Conservation (phyloP, 2,888 invertebrate genomes). For the Tenthredo mesomela region DNA sequence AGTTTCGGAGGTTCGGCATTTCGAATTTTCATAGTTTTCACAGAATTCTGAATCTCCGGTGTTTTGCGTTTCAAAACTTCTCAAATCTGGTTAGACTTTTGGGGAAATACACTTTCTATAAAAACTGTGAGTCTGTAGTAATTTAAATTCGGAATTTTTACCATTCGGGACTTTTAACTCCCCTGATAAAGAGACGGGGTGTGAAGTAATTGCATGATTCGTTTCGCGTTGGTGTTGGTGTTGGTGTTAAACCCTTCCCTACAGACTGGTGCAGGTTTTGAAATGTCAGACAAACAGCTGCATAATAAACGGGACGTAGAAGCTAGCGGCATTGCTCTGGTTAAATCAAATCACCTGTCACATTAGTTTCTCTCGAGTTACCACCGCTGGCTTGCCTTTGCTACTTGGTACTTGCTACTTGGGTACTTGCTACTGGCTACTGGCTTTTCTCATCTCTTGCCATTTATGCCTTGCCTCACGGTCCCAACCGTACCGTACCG, state of each 20-base stretch:
- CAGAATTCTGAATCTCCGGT: too few species aligned
- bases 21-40: too few species aligned
- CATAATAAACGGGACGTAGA: constrained; percentile 52
- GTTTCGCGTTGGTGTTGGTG: constrained; percentile 28
- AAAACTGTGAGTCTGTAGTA: too few species aligned
- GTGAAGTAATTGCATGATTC: constrained; percentile 41
- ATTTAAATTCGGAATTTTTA: too few species aligned
- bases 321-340: constrained; percentile 46
- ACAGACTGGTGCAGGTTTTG: constrained; percentile 28
- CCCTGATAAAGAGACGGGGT: background rate
- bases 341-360: constrained; percentile 54
- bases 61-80: too few species aligned
- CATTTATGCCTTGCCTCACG: constrained; percentile 6
- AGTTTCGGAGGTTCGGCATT: too few species aligned
- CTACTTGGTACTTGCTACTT: background rate
- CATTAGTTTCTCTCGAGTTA: constrained; percentile 52
- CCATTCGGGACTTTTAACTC: background rate
- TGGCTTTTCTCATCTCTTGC: background rate
- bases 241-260: constrained; percentile 19
- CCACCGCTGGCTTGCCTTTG: constrained; percentile 21
- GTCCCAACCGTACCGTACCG: background rate
- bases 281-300: constrained; percentile 52
- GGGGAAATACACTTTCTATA: too few species aligned
- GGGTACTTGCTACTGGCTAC: background rate
- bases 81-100: too few species aligned